Percentiles rank a stretch among this genome's conserved stretches.
phyloP scores from a whole-genome alignment of 2,888 invertebrate species.

The Clunio marinus region DNA sequence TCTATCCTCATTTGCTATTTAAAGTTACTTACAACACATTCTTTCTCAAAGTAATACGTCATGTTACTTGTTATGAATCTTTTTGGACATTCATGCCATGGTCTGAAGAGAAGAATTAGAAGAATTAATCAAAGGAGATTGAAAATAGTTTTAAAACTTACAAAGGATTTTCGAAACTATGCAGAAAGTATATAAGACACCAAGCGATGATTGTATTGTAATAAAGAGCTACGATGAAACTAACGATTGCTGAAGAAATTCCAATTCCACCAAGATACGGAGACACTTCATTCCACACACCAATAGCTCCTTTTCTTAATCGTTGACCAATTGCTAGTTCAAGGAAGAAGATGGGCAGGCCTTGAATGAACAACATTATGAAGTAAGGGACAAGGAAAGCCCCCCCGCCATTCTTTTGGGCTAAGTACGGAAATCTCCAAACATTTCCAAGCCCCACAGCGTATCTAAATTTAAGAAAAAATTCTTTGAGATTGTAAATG shows the following conservation, averaged over 20 bases:
- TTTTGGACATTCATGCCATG: slow-evolving; percentile 89
- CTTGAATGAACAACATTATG: slow-evolving; percentile 53
- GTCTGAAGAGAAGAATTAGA: too few relatives aligned
- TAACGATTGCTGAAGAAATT: slow-evolving; percentile 91
- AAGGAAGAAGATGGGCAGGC: slow-evolving; percentile 92
- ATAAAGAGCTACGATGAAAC: slow-evolving; percentile 93
- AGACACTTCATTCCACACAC: slow-evolving; percentile 92
- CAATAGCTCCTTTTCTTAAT: slow-evolving; percentile 87
- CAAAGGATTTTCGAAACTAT: slow-evolving; percentile 87
- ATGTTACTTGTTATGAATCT: slow-evolving; percentile 68
- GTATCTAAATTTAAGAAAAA: slow-evolving; percentile 53
- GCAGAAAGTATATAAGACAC: slow-evolving; percentile 92
- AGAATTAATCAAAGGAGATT: too few relatives aligned
- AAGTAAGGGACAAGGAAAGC: slow-evolving; percentile 92
- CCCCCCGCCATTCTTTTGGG: slow-evolving; percentile 92
- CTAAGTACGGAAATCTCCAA: slow-evolving; percentile 92
- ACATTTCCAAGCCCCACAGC: slow-evolving; percentile 93
- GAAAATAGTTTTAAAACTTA: too few relatives aligned
- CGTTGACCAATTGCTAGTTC: slow-evolving; percentile 94
- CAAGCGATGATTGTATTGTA: slow-evolving; percentile 98
- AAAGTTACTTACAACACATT: slow-evolving; percentile 66
- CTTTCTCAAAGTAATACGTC: slow-evolving; percentile 73
- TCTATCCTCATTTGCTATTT: not conserved
- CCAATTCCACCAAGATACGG: slow-evolving; percentile 86
- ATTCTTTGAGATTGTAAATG: slow-evolving; percentile 39